Conservation (phyloP, 2,113 vertebrate genomes). For the Ardeotis arabs region DNA sequence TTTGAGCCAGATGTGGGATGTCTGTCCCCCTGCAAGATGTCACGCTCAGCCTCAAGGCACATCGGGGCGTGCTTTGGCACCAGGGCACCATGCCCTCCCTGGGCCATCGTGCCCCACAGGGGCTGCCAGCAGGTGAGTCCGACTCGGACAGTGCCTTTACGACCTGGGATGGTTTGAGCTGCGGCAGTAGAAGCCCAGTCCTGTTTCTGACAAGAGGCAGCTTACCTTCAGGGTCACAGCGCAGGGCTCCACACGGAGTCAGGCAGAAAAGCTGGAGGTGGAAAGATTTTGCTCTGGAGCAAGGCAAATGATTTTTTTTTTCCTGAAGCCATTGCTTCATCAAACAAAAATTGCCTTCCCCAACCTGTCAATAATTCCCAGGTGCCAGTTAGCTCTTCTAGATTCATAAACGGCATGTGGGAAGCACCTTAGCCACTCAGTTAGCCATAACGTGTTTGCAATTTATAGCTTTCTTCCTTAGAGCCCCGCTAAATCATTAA, state of each 20-base stretch:
- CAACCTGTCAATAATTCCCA: neutral
- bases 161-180: neutral
- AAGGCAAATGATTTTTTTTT: neutral
- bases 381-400: neutral
- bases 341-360: neutral
- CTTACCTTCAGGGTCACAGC: neutral
- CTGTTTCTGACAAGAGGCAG: rapidly evolving
- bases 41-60: neutral
- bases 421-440: neutral
- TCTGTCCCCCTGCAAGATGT: neutral
- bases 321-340: neutral
- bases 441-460: neutral
- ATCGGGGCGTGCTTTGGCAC: rapidly evolving
- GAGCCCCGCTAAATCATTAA: constrained; percentile 21
- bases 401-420: neutral
- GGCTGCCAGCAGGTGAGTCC: neutral
- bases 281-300: neutral
- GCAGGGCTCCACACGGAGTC: neutral
- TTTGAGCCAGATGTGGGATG: neutral
- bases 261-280: neutral
- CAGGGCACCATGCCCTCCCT: rapidly evolving
- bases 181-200: neutral
- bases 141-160: rapidly evolving
- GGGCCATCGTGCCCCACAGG: neutral
- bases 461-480: neutral